phyloP scores from a whole-genome alignment of 2,888 invertebrate genomes.

The Ommatoiulus sabulosus region DNA sequence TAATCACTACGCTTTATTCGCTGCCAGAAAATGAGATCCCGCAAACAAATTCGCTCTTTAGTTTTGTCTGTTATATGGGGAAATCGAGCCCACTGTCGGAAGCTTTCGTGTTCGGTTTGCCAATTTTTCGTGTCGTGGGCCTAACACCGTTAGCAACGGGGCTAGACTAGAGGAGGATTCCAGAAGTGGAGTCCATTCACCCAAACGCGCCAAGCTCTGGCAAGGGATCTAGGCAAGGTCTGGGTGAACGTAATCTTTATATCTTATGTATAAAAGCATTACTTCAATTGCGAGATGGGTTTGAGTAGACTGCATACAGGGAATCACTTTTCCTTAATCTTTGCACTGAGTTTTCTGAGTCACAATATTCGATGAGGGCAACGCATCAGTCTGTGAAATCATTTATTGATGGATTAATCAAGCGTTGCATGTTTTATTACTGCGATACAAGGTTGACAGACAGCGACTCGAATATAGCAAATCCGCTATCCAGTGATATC shows the following conservation, averaged over 20 bases:
- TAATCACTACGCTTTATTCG: not conserved
- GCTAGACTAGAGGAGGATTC: not conserved
- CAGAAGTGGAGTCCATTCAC: not conserved
- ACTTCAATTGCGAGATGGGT: not conserved
- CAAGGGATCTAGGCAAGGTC: not conserved
- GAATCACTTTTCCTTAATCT: too few species aligned
- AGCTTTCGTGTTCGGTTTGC: not conserved
- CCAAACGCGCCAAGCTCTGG: not conserved
- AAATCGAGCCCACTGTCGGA: slow-evolving; percentile 17
- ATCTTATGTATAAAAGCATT: not conserved
- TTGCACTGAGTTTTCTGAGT: too few species aligned
- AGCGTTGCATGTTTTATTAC: too few species aligned
- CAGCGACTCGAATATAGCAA: too few species aligned
- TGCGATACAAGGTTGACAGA: too few species aligned
- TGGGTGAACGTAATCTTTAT: slow-evolving; percentile 27
- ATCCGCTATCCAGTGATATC: too few species aligned
- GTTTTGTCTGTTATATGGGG: slow-evolving; percentile 11
- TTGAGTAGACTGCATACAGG: not conserved
- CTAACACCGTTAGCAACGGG: not conserved
- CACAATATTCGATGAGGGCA: too few species aligned
- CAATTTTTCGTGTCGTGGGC: not conserved
- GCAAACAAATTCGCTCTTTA: not conserved
- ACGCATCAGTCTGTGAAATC: too few species aligned
- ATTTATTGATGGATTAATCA: too few species aligned
- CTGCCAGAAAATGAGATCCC: not conserved